Percentiles rank a stretch among this genome's conserved stretches.
Evolutionary conservation across 2,113 vertebrate genomes (phyloP).

Genomic region (Scomber japonicus): DNA sequence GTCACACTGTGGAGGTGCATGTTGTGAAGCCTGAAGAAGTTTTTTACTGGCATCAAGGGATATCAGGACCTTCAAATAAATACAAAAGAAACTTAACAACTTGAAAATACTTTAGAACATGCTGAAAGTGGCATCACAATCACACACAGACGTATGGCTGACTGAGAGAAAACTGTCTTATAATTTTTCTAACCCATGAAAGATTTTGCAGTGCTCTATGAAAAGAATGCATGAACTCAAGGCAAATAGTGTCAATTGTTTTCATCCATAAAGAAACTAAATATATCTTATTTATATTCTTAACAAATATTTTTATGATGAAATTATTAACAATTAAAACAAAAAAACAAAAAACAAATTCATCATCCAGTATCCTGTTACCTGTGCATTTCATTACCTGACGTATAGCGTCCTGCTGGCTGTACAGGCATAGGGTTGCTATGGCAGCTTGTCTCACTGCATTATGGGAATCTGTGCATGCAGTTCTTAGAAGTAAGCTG

Average conservation of each 20-base stretch:
- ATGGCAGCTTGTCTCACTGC: constrained; percentile 80
- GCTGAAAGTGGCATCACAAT: not conserved
- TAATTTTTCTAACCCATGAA: not conserved
- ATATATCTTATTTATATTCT: too few relatives aligned
- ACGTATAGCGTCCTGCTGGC: constrained; percentile 66
- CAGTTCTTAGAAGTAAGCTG: constrained; percentile 69
- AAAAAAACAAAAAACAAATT: not conserved
- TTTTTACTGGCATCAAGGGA: constrained; percentile 68
- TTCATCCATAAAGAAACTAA: not conserved
- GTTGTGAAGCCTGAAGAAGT: constrained; percentile 58
- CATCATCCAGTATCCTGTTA: not conserved
- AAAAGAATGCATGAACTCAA: not conserved
- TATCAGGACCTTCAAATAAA: constrained; percentile 62
- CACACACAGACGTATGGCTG: not conserved
- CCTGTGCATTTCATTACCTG: constrained; percentile 71
- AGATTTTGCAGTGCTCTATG: not conserved
- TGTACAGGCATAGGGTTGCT: constrained; percentile 72
- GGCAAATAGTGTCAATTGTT: not conserved
- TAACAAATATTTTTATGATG: not conserved
- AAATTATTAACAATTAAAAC: not conserved
- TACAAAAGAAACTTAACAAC: not conserved
- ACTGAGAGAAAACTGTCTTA: not conserved
- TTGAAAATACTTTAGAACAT: not conserved
- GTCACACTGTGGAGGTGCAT: constrained; percentile 51
- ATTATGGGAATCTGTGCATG: constrained; percentile 77